Percentiles rank a stretch among this genome's conserved stretches.
Conservation (phyloP, 2,797 vertebrate species). For the Gymnoscopelus microlampas region DNA sequence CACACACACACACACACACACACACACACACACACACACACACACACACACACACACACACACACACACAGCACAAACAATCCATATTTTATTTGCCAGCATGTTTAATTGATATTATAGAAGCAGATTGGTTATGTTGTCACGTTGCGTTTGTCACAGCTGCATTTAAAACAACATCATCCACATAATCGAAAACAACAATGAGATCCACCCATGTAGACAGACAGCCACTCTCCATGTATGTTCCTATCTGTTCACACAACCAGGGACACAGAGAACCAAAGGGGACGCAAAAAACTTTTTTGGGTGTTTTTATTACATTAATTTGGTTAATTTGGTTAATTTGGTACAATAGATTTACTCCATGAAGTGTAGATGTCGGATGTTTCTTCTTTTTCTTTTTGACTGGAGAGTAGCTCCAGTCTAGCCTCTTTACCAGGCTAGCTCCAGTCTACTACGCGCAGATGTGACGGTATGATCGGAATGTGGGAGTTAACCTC, state of each 20-base stretch:
- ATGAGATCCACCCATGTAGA: conserved; percentile 37
- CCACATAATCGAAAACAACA: conserved; percentile 50
- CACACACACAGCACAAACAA: neutral
- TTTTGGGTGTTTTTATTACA: too few relatives aligned
- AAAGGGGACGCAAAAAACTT: too few relatives aligned
- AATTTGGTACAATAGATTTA: too few relatives aligned
- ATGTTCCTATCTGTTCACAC: neutral
- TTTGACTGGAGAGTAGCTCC: too few relatives aligned
- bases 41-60: conserved; percentile 5
- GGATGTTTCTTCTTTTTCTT: too few relatives aligned
- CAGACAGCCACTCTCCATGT: conserved; percentile 26
- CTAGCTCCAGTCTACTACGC: too few relatives aligned
- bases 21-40: neutral
- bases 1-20: conserved; percentile 7
- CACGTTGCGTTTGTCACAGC: conserved; percentile 60
- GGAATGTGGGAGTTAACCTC: too few relatives aligned
- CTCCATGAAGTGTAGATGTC: too few relatives aligned
- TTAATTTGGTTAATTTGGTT: too few relatives aligned
- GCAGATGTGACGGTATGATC: too few relatives aligned
- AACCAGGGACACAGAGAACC: too few relatives aligned
- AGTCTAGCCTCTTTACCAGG: too few relatives aligned
- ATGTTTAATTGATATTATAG: conserved; percentile 28
- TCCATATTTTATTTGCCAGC: neutral
- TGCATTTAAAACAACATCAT: conserved; percentile 52
- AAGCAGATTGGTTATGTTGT: conserved; percentile 54